phyloP scores from a whole-genome alignment of 92 coral and sea anemone genomes.

The Porites evermanni region DNA sequence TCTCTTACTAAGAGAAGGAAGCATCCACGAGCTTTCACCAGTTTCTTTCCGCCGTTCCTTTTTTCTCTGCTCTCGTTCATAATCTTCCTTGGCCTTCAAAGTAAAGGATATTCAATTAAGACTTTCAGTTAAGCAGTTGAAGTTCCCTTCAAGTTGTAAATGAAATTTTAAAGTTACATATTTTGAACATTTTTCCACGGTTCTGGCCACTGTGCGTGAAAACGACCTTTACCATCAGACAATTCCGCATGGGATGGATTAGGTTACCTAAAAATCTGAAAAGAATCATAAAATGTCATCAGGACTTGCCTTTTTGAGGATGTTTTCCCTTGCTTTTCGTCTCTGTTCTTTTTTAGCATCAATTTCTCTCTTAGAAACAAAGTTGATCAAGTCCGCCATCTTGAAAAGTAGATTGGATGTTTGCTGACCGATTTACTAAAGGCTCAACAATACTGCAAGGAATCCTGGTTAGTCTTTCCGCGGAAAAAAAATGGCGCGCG shows the following conservation, averaged over 20 bases:
- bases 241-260: background rate
- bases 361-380: constrained; percentile 90
- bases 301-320: constrained; percentile 70
- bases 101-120: background rate
- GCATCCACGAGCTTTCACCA: constrained; percentile 98
- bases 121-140: background rate
- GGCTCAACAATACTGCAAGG: constrained; percentile 25
- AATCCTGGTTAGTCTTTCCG: background rate
- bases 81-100: constrained; percentile 87
- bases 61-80: constrained; percentile 80
- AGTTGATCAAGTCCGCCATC: constrained; percentile 97
- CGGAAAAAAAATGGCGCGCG: constrained; percentile 40
- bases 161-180: too few relatives aligned
- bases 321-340: constrained; percentile 78
- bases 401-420: constrained; percentile 48
- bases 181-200: background rate
- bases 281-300: background rate
- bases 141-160: too few relatives aligned
- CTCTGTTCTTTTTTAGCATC: constrained; percentile 84
- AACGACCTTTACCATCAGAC: too few relatives aligned
- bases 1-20: constrained; percentile 81
- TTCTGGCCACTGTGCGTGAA: too few relatives aligned
- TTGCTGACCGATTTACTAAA: too few relatives aligned
- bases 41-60: constrained; percentile 74
- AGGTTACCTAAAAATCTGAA: background rate